These are phyloP conservation scores for Rhadinocentrus ornatus DNA, from an alignment of 2,797 vertebrate species.

Conservation along the genomic window DNA sequence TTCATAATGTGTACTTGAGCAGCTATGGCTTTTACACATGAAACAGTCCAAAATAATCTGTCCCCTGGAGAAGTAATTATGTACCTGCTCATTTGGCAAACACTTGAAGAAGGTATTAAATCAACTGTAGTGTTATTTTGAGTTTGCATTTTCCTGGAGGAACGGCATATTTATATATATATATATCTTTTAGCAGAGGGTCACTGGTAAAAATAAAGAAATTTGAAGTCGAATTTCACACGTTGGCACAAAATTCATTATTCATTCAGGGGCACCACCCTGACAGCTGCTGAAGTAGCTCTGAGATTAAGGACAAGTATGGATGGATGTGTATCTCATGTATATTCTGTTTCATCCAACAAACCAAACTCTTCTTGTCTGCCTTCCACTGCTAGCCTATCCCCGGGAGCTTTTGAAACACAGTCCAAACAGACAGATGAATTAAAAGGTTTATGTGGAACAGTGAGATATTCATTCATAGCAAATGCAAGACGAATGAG, in stretches of 20 bases:
- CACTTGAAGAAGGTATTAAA: constrained; percentile 26
- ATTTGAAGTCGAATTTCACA: constrained; percentile 56
- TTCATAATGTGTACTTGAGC: constrained; percentile 12
- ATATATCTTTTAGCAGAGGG: constrained; percentile 36
- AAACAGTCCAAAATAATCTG: constrained; percentile 31
- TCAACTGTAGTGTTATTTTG: constrained; percentile 7
- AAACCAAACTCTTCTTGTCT: constrained; percentile 30
- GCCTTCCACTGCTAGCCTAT: constrained; percentile 12
- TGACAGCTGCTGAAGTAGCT: constrained; percentile 66
- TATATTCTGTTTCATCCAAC: constrained; percentile 50
- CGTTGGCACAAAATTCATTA: constrained; percentile 71
- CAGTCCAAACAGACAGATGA: neutral
- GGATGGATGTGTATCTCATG: constrained; percentile 62
- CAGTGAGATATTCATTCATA: constrained; percentile 7
- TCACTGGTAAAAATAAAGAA: constrained; percentile 26
- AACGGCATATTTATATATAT: constrained; percentile 39
- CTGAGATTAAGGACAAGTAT: constrained; percentile 64
- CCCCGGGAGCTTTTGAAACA: constrained; percentile 16
- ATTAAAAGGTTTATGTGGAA: constrained; percentile 18
- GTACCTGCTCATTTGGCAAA: constrained; percentile 32
- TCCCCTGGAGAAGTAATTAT: constrained; percentile 34
- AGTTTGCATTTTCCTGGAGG: constrained; percentile 21
- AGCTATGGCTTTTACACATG: constrained; percentile 2
- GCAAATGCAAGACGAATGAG: neutral
- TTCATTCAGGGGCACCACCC: constrained; percentile 72